Evolutionary conservation across 1,140 invertebrate species (phyloP), one percentile per base, ranked within the genome.

Genomic region (Aphelenchoides fujianensis): DNA sequence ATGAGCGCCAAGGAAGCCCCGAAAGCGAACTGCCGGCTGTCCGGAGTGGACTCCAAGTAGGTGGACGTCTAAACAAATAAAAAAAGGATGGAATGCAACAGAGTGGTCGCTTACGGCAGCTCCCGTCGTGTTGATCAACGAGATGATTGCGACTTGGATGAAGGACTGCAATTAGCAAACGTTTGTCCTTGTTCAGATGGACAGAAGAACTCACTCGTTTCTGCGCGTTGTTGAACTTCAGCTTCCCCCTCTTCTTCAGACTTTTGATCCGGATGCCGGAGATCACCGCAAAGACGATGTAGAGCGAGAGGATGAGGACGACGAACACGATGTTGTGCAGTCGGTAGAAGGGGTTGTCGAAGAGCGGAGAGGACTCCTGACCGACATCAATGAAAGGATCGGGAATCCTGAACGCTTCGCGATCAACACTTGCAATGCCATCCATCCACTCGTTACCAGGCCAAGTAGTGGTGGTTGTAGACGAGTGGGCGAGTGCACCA

Each of bases 151-250:
- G 7, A 59, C 55, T 59, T 59, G 55, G 34, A 59, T 23, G 55
- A 59, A 59, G 5, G 55, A 59, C 55, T 59, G 34, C 12, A 59
- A 48, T 23, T 5, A 5, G 7, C 19, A 19, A 59, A 59, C n/a
- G n/a, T n/a, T n/a, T n/a, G n/a, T n/a, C n/a, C n/a, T 59, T 5
- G 55, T 7, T 59, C 7, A 19, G 34, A 59, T 27, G 23, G 5
- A 59, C 19, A 59, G 7, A 59, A 23, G 7, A 59, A 59, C 55
- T 59, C 34, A 19, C 55, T 19, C 55, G 5, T 59, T 59, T 59
- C 34, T 59, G 55, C 7, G 55, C 23, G 5, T 59, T 59, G 55
- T 59, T 59, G 23, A 59, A 59, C 55, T 59, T 59, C 55, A 59
- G 23, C 23, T 59, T 59, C 34, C 55, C 55, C 5, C 5, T 59